Base-by-base conservation (phyloP, 2,888 invertebrate species). In the Schizaphis graminum region DNA sequence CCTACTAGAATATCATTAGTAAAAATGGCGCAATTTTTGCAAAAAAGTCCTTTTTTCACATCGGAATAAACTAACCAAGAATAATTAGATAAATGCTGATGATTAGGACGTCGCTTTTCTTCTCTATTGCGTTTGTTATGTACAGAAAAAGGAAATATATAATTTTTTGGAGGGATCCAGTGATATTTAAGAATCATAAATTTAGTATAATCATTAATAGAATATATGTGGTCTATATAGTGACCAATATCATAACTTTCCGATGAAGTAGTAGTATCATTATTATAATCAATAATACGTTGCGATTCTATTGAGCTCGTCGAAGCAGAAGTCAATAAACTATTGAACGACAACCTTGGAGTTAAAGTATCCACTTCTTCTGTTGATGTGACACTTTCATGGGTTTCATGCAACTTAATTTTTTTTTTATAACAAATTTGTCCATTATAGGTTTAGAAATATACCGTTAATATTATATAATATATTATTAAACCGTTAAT, bases 41-140 rank as follows among this genome's bases (percentile, higher is more conserved):
- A 86, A 86, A 86, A 86, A 26, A 86, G 86, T 28, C 86, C 86
- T 86, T 87, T 87, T 87, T 47, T 87, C 28, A 87, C 49, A 47
- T 87, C 44, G 16, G 47, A 87, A 87, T 87, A 87, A 87, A 87
- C 47, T 87, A 87, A 87, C 49, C 49, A 44, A 87, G 87, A 87
- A 87, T 87, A 87, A 28, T 87, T 87, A 44, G 87, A 87, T 87
- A 47, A 87, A 87, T 87, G 87, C 41, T 87, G 87, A 87, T 87
- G 47, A 87, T 87, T 87, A 44, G 87, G 77, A 87, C 87, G 87
- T 47, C 87, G 87, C 87, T 87, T 87, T 87, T 87, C 87, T 53
- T 53, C 53, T 53, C 53, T 53, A 53, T 53, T 53, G 53, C 53
- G 53, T 44, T 44, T 53, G 53, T 53, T 53, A 53, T 53, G 53